These are phyloP conservation scores for Saccostrea echinata DNA, from an alignment of 1,140 invertebrate species.

Conservation along the genomic window DNA sequence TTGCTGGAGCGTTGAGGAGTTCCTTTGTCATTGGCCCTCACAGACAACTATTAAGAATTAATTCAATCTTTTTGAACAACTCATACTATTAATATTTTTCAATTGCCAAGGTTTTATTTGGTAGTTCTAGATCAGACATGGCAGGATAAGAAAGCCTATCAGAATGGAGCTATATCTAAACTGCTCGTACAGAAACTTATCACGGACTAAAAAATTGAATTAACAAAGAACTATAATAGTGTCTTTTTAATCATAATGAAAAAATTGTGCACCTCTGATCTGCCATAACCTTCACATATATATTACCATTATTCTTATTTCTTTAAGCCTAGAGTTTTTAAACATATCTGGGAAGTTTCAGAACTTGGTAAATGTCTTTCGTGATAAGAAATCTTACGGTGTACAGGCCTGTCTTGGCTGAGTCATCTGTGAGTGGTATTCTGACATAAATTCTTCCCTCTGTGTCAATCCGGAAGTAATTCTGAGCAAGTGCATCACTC, in stretches of 20 bases:
- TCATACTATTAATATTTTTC: background rate
- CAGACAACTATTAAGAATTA: constrained; percentile 42
- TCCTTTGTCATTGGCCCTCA: constrained; percentile 43
- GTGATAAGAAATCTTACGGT: constrained; percentile 47
- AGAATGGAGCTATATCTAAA: background rate
- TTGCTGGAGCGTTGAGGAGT: constrained; percentile 8
- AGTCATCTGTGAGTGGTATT: constrained; percentile 44
- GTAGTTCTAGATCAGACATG: background rate
- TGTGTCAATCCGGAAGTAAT: constrained; percentile 47
- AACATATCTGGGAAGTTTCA: too few relatives aligned
- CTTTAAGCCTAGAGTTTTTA: too few relatives aligned
- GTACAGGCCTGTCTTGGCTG: constrained; percentile 40
- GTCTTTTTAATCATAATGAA: too few relatives aligned
- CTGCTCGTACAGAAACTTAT: too few relatives aligned
- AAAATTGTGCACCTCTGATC: too few relatives aligned
- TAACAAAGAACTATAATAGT: too few relatives aligned
- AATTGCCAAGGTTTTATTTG: background rate
- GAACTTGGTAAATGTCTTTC: background rate
- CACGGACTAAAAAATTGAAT: too few relatives aligned
- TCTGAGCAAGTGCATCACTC: background rate
- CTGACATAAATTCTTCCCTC: constrained; percentile 41
- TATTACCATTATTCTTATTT: too few relatives aligned
- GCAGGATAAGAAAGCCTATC: background rate
- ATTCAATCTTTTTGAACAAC: background rate
- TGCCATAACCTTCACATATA: too few relatives aligned